Percentiles rank a stretch among this genome's conserved stretches.
Conservation (phyloP, 1,140 invertebrate species). For the Laodelphax striatellus region DNA sequence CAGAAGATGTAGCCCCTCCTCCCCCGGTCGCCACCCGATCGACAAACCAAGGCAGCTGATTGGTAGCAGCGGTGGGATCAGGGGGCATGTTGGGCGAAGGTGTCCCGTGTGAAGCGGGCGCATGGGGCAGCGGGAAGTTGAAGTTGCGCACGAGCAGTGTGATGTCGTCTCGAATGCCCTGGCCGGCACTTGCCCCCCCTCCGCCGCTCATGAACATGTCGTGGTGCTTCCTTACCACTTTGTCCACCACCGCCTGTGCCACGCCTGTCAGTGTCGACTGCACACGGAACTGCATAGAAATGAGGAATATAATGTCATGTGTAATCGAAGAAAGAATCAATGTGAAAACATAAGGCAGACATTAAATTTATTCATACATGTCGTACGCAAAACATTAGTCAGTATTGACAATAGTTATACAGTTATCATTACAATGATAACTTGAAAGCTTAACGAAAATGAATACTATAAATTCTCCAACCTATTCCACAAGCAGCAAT, state of each 20-base stretch:
- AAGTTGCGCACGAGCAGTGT: conserved; percentile 79
- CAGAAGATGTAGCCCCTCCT: no score
- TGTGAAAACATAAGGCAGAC: no score
- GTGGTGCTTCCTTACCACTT: conserved; percentile 71
- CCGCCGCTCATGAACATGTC: conserved; percentile 54
- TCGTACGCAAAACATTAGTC: no score
- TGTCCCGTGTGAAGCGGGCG: conserved; percentile 42
- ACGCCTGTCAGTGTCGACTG: conserved; percentile 71
- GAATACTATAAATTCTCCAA: no score
- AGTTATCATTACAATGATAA: no score
- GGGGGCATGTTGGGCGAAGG: conserved; percentile 39
- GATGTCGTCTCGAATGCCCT: conserved; percentile 58
- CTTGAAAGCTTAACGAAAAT: no score
- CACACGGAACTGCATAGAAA: conserved; percentile 62
- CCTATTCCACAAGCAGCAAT: no score
- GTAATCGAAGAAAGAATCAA: no score
- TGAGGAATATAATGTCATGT: no score
- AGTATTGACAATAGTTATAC: no score
- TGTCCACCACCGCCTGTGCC: conserved; percentile 77
- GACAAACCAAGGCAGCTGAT: conserved; percentile 6
- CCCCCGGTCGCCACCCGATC: neutral
- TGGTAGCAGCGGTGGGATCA: neutral
- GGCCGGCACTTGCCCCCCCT: conserved; percentile 2
- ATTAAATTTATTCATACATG: no score
- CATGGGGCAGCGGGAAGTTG: conserved; percentile 61